Evolutionary conservation across 2,888 invertebrate species (phyloP).

Genomic region (Osmoderma eremita): DNA sequence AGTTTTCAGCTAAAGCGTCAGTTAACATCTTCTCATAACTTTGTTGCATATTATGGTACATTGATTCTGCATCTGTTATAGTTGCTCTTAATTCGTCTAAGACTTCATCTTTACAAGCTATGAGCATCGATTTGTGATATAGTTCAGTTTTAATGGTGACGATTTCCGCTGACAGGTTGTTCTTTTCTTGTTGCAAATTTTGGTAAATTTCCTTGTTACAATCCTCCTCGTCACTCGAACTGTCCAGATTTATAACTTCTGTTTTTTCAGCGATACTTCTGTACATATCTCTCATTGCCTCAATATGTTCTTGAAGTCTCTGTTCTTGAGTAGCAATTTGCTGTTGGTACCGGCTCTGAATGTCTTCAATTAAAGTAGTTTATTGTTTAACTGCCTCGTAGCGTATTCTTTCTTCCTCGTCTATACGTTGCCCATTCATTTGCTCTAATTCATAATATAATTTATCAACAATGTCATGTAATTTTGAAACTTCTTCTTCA

Average conservation of each 20-base stretch:
- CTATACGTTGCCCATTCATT: no score
- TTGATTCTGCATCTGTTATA: not conserved
- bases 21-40: not conserved
- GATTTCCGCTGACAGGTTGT: not conserved
- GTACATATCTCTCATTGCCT: no score
- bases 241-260: not conserved
- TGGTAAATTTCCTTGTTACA: not conserved
- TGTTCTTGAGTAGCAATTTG: no score
- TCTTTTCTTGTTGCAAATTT: not conserved
- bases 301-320: no score
- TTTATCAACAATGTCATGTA: no score
- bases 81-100: not conserved
- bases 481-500: no score
- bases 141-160: not conserved
- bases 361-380: no score
- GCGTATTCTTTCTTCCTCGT: no score
- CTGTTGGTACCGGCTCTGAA: no score
- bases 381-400: no score
- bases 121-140: not conserved
- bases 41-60: not conserved
- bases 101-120: not conserved
- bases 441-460: no score
- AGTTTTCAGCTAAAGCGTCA: constrained; percentile 4
- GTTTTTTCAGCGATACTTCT: not conserved
- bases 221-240: constrained; percentile 6